Evolutionary conservation across 2,888 invertebrate species (phyloP).

Genomic region (Ypsolopha scabrella): DNA sequence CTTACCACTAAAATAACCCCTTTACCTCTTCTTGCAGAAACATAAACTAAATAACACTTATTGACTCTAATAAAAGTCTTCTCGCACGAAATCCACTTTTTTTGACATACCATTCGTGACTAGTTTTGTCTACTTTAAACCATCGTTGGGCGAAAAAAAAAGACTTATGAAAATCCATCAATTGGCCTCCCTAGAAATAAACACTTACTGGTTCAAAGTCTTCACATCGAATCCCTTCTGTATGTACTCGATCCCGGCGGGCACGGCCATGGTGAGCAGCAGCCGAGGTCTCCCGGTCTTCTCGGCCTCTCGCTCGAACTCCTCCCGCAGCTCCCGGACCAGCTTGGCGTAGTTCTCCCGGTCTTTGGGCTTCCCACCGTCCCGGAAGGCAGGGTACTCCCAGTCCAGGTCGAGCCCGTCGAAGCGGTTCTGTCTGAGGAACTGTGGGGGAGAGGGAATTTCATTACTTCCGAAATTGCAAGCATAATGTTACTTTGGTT

Average conservation of each 20-base stretch:
- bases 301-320: conserved; percentile 87
- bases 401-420: conserved; percentile 95
- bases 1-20: no score
- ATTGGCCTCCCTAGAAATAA: no score
- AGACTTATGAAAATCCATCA: no score
- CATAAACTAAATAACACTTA: no score
- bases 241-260: conserved; percentile 93
- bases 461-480: not conserved
- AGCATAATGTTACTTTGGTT: no score
- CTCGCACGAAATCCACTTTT: no score
- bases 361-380: conserved; percentile 85
- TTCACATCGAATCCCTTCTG: conserved; percentile 94
- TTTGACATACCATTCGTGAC: no score
- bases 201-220: conserved; percentile 81
- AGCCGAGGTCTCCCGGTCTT: conserved; percentile 85
- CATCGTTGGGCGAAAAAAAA: no score
- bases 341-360: conserved; percentile 89
- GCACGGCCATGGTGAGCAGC: conserved; percentile 92
- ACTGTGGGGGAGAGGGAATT: conserved; percentile 33
- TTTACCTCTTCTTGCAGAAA: no score
- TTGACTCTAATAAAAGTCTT: no score
- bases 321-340: conserved; percentile 89
- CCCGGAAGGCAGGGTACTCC: conserved; percentile 88
- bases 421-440: conserved; percentile 91
- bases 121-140: no score